Conservation (phyloP, 2,797 vertebrate species). For the Distichodus sexfasciatus region DNA sequence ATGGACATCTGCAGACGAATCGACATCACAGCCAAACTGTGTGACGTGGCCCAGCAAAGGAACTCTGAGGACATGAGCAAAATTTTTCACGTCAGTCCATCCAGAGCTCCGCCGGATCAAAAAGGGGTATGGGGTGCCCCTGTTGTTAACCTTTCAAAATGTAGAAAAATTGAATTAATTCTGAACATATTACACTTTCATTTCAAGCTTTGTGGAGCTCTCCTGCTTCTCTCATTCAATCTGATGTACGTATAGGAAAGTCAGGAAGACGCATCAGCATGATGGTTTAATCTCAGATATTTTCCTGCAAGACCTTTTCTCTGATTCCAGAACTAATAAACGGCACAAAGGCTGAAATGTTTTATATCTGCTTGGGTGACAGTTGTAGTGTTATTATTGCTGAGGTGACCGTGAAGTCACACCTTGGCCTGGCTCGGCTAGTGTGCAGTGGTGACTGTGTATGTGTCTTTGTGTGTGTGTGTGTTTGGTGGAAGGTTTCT, state of each 20-base stretch:
- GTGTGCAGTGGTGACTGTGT: background rate
- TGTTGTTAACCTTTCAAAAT: too few species aligned
- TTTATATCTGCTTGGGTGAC: background rate
- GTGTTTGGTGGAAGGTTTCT: constrained; percentile 68
- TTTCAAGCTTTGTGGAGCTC: background rate
- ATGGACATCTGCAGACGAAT: constrained; percentile 99
- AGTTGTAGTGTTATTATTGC: background rate
- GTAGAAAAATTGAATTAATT: too few species aligned
- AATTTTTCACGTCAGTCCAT: constrained; percentile 89
- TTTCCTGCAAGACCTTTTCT: background rate
- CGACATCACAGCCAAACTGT: constrained; percentile 98
- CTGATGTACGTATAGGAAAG: background rate
- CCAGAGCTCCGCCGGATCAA: constrained; percentile 66
- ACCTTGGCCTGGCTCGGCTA: background rate
- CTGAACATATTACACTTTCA: background rate
- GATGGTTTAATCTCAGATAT: background rate
- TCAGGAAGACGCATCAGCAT: background rate
- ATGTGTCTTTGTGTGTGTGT: constrained; percentile 30
- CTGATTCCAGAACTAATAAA: background rate
- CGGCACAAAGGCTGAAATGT: background rate
- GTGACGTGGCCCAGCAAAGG: constrained; percentile 98
- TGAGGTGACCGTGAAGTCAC: background rate
- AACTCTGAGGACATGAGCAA: constrained; percentile 98
- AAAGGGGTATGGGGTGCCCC: constrained; percentile 46
- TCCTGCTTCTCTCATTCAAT: background rate